Percentiles rank a stretch among this genome's conserved stretches.
phyloP scores from a whole-genome alignment of 2,113 vertebrate species.

The Donacobius atricapilla region DNA sequence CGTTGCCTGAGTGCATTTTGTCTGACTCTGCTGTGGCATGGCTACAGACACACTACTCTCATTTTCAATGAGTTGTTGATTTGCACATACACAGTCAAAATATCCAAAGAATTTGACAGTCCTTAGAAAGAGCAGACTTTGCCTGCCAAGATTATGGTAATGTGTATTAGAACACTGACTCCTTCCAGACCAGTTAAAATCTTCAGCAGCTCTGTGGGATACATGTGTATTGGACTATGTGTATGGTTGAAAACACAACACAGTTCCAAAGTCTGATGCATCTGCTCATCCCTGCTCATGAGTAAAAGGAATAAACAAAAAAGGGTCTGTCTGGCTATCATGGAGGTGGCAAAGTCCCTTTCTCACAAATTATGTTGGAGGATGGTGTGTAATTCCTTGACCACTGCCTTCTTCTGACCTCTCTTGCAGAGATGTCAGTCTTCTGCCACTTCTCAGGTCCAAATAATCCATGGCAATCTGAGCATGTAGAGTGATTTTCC shows the following conservation, averaged over 20 bases:
- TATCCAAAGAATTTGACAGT: neutral
- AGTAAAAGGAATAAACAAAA: neutral
- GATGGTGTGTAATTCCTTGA: neutral
- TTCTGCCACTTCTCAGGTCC: neutral
- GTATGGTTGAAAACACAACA: neutral
- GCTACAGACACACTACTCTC: neutral
- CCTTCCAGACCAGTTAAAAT: neutral
- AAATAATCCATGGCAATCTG: neutral
- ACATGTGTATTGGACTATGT: neutral
- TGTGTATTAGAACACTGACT: neutral
- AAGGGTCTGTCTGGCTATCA: neutral
- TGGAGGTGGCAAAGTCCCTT: neutral
- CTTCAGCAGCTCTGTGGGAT: neutral
- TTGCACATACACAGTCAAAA: neutral
- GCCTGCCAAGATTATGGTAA: neutral
- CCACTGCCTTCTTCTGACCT: neutral
- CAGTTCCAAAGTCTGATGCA: neutral
- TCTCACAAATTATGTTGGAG: neutral
- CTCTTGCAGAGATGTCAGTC: neutral
- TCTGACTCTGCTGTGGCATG: neutral
- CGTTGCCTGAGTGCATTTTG: accelerated
- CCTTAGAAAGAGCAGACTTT: neutral
- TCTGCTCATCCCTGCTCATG: neutral
- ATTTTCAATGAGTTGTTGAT: neutral
- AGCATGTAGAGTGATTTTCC: neutral